Conservation (phyloP, 2,797 vertebrate species). For the Megalops cyprinoides region DNA sequence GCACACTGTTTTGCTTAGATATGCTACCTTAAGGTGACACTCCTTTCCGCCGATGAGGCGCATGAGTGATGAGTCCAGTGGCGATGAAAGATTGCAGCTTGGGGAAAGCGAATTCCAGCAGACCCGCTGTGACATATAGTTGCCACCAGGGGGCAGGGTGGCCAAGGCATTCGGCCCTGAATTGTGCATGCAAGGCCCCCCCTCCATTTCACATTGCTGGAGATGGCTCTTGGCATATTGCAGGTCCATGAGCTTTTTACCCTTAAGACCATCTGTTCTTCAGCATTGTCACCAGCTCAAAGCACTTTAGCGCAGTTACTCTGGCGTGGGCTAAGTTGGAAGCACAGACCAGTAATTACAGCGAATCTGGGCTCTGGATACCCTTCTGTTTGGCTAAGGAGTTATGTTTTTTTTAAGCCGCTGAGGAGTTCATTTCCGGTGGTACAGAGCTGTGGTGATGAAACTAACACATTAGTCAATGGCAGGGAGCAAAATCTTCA, state of each 20-base stretch:
- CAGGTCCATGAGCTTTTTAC: background rate
- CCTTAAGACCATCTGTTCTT: background rate
- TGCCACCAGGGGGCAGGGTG: constrained; percentile 28
- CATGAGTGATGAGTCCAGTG: background rate
- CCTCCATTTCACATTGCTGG: background rate
- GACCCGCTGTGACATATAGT: background rate
- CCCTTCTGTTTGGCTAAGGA: background rate
- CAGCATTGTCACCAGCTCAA: background rate
- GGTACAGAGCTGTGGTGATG: too few relatives aligned
- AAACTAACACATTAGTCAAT: too few relatives aligned
- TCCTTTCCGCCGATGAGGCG: background rate
- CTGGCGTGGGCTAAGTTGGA: background rate
- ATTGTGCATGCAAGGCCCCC: background rate
- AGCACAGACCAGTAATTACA: background rate
- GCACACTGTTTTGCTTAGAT: background rate
- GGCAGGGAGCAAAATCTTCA: background rate
- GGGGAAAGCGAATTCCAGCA: background rate
- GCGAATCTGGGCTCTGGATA: background rate
- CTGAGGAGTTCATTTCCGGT: too few relatives aligned
- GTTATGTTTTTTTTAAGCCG: background rate
- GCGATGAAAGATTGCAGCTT: background rate
- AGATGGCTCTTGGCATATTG: background rate
- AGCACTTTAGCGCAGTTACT: background rate
- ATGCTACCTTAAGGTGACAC: background rate
- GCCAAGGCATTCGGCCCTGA: background rate